These are phyloP conservation scores for Plebejus argus DNA, from an alignment of 2,888 invertebrate genomes.

Conservation along the genomic window DNA sequence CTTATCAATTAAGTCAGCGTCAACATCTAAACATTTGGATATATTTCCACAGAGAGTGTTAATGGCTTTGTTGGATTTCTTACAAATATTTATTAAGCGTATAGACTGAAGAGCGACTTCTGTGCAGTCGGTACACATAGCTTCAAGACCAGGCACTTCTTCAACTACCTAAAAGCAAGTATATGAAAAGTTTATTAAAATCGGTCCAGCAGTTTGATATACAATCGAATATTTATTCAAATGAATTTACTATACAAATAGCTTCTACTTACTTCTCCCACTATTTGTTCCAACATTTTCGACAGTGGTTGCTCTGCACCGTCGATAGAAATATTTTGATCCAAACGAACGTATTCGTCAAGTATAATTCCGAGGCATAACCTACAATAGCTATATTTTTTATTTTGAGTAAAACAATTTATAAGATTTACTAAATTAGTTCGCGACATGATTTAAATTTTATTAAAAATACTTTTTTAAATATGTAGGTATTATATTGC, in stretches of 20 bases:
- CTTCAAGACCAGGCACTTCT: slow-evolving; percentile 62
- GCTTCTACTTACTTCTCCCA: slow-evolving; percentile 53
- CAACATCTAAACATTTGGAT: slow-evolving; percentile 47
- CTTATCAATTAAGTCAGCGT: slow-evolving; percentile 46
- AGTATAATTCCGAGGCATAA: slow-evolving; percentile 62
- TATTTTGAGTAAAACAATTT: slow-evolving; percentile 60
- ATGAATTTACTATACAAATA: background rate
- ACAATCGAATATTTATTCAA: background rate
- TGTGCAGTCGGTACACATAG: slow-evolving; percentile 60
- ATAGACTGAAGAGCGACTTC: slow-evolving; percentile 51
- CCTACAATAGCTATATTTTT: slow-evolving; percentile 66
- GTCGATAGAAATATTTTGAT: slow-evolving; percentile 55
- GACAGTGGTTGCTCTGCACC: slow-evolving; percentile 47
- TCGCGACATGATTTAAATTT: slow-evolving; percentile 45
- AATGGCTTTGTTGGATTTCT: slow-evolving; percentile 52
- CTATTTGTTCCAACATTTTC: slow-evolving; percentile 51
- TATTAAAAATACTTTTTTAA: slow-evolving; percentile 28
- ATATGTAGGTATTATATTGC: slow-evolving; percentile 33
- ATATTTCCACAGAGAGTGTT: slow-evolving; percentile 56
- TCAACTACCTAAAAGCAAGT: slow-evolving; percentile 56
- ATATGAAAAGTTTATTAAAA: slow-evolving; percentile 27
- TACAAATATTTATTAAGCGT: slow-evolving; percentile 56
- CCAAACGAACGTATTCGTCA: slow-evolving; percentile 57
- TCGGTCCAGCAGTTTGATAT: background rate
- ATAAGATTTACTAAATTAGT: slow-evolving; percentile 55